phyloP scores from a whole-genome alignment of 2,113 vertebrate species.

The Isichthys henryi region DNA sequence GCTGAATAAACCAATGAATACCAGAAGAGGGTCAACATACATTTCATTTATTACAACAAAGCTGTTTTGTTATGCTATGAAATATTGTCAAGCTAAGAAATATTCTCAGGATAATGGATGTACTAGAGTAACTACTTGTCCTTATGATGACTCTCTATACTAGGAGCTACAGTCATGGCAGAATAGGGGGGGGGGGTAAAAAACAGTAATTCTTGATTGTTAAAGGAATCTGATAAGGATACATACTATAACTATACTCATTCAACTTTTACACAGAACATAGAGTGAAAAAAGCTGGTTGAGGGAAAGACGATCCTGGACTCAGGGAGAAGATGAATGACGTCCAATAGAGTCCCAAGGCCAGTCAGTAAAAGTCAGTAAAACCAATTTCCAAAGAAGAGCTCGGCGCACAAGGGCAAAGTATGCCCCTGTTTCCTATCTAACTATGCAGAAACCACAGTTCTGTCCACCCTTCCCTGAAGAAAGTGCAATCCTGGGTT shows the following conservation, averaged over 20 bases:
- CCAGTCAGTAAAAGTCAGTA: not conserved
- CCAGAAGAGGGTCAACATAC: not conserved
- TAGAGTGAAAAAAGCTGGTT: not conserved
- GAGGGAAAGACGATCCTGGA: not conserved
- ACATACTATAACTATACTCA: not conserved
- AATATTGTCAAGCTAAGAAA: not conserved
- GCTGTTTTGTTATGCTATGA: not conserved
- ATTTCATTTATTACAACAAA: not conserved
- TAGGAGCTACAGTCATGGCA: not conserved
- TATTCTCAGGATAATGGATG: not conserved
- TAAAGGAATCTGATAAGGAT: not conserved
- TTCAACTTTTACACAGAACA: not conserved
- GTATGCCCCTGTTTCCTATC: not conserved
- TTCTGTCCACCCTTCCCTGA: not conserved
- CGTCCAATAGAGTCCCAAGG: not conserved
- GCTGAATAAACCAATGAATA: not conserved
- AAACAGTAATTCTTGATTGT: not conserved
- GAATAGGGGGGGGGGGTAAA: too few relatives aligned
- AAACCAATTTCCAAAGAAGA: not conserved
- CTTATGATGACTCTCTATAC: not conserved
- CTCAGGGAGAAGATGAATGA: not conserved
- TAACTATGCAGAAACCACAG: not conserved
- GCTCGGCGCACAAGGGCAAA: not conserved
- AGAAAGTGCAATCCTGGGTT: not conserved
- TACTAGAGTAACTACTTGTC: not conserved